These are phyloP conservation scores for Alviniconcha strummeri DNA, from an alignment of 2,888 invertebrate genomes.

Conservation along the genomic window DNA sequence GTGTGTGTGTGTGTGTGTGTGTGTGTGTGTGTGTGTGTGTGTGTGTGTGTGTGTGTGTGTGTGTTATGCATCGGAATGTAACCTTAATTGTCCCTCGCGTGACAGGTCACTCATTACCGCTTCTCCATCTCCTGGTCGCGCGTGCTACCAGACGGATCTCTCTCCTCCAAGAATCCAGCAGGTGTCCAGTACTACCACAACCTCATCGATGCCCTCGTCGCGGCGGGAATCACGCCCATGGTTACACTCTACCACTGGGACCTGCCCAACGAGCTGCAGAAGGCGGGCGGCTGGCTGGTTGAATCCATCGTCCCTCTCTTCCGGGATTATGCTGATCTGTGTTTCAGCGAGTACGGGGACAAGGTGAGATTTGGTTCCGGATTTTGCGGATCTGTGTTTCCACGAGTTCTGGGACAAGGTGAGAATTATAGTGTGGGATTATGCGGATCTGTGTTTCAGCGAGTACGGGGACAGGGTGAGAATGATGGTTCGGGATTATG, in stretches of 20 bases:
- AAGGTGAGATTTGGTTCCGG: constrained; percentile 57
- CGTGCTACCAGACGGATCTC: constrained; percentile 80
- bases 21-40: too few relatives aligned
- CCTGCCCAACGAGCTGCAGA: constrained; percentile 72
- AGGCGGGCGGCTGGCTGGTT: constrained; percentile 73
- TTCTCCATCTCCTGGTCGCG: constrained; percentile 82
- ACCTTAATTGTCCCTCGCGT: too few relatives aligned
- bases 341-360: constrained; percentile 71
- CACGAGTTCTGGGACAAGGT: constrained; percentile 71
- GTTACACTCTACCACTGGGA: constrained; percentile 77
- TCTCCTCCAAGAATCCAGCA: constrained; percentile 77
- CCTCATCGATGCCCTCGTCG: constrained; percentile 82
- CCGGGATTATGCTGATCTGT: constrained; percentile 70
- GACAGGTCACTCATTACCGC: constrained; percentile 67
- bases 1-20: too few relatives aligned
- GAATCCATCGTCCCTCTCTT: constrained; percentile 66
- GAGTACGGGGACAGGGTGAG: too few relatives aligned
- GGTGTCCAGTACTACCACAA: constrained; percentile 87
- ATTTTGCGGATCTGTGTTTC: constrained; percentile 72
- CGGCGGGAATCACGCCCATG: constrained; percentile 78
- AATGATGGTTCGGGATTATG: too few relatives aligned
- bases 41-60: too few relatives aligned
- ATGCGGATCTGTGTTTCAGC: too few relatives aligned
- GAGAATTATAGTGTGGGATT: too few relatives aligned
- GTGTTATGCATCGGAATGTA: too few relatives aligned